Base-by-base conservation (phyloP, 1,140 invertebrate species). In the Eueides isabella region DNA sequence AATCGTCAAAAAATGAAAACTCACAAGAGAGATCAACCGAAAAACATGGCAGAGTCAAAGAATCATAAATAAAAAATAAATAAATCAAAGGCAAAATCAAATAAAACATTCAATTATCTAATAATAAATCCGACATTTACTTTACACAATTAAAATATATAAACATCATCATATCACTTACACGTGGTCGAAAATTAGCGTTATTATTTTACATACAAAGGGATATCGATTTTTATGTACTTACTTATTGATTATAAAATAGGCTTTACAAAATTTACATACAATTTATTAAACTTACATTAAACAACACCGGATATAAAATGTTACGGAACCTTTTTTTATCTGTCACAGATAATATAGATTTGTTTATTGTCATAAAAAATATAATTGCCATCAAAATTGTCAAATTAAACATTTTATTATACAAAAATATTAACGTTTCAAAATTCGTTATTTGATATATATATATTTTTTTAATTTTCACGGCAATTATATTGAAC, bases 81-180 rank as follows among this genome's bases (percentile, higher is more conserved):
- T n/a, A 55, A 11, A 23, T 55, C 16, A 55, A 12, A 19, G 23
- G 2, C 6, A 44, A 73, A 76, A 62, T 66, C 23, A 77, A 80
- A 71, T 26, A 74, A 80, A 80, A 77, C 72, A 38, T 64, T 68
- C 61, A 44, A 67, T 80, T 70, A 71, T 61, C 67, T 76, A 76
- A 81, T 85, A 76, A 80, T 83, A 83, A 80, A 82, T 81, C 80
- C 81, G 82, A 86, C 78, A 85, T 89, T 87, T 89, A 87, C 83
- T 84, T 88, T 88, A 86, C 85, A 86, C 71, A 78, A 77, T 82
- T 84, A 84, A 82, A 81, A 84, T 82, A 86, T 82, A 81, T 85
- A 86, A 89, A 80, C 81, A 80, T 80, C 73, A 75, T 76, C 67
- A 72, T 84, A 77, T 81, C 78, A 83, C 78, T 71, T 80, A 79